Conservation (phyloP, 2,113 vertebrate genomes). For the Perca flavescens region DNA sequence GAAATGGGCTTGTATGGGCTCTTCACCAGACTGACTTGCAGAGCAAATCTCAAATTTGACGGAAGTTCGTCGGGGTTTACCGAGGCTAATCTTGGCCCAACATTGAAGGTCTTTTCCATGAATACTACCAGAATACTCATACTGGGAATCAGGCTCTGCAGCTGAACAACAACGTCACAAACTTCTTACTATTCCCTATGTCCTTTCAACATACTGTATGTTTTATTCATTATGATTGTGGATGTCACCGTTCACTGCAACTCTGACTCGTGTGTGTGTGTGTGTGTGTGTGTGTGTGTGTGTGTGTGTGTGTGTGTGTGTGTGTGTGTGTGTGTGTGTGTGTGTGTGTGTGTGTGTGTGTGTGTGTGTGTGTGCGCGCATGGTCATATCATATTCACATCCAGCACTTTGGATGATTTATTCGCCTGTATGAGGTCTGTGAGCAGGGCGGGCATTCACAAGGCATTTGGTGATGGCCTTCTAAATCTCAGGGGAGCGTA, state of each 20-base stretch:
- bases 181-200: neutral
- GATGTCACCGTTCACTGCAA: neutral
- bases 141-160: neutral
- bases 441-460: slow-evolving; percentile 63
- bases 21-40: too few relatives aligned
- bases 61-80: too few relatives aligned
- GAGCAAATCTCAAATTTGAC: too few relatives aligned
- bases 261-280: neutral
- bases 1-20: too few relatives aligned
- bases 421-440: slow-evolving; percentile 61
- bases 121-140: neutral
- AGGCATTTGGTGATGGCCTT: slow-evolving; percentile 71
- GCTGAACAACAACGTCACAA: neutral
- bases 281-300: neutral
- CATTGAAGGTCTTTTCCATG: neutral
- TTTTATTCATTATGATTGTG: slow-evolving; percentile 1
- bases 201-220: neutral
- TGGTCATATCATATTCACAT: slow-evolving; percentile 22
- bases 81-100: neutral
- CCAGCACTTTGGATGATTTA: slow-evolving; percentile 63
- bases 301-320: too few relatives aligned
- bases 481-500: slow-evolving; percentile 79
- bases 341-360: neutral
- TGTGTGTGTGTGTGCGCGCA: neutral
- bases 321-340: slow-evolving; percentile 1